Evolutionary conservation across 2,797 vertebrate genomes (phyloP).

Genomic region (Synanceia verrucosa): DNA sequence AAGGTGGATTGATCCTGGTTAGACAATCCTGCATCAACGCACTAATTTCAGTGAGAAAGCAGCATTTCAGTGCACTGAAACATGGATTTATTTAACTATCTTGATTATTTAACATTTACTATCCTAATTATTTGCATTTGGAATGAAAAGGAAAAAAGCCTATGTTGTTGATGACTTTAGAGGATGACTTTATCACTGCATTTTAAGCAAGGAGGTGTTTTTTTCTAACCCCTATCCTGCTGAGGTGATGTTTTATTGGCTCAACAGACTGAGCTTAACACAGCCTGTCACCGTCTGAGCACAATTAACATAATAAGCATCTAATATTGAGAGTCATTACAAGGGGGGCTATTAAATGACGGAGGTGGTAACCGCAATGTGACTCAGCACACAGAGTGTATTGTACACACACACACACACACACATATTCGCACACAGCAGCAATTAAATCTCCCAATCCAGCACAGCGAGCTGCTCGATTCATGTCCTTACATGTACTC

Average conservation of each 20-base stretch:
- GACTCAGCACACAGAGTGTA: slow-evolving; percentile 64
- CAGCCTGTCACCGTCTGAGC: slow-evolving; percentile 67
- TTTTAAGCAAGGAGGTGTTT: background rate
- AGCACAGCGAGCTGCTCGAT: slow-evolving; percentile 40
- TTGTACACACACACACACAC: background rate
- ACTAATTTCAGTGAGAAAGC: too few relatives aligned
- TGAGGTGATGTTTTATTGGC: slow-evolving; percentile 61
- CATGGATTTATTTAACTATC: too few relatives aligned
- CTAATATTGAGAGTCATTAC: slow-evolving; percentile 76
- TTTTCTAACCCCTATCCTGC: slow-evolving; percentile 5
- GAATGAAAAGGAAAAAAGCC: background rate
- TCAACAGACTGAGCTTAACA: slow-evolving; percentile 56
- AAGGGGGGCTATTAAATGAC: slow-evolving; percentile 69
- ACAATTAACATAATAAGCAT: slow-evolving; percentile 80
- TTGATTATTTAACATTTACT: background rate
- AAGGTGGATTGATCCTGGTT: too few relatives aligned
- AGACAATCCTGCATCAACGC: too few relatives aligned
- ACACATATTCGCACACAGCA: background rate
- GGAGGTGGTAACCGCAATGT: slow-evolving; percentile 77
- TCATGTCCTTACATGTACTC: slow-evolving; percentile 72
- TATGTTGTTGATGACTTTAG: background rate
- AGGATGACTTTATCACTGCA: background rate
- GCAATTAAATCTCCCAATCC: slow-evolving; percentile 58
- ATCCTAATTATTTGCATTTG: slow-evolving; percentile 10
- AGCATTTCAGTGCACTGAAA: too few relatives aligned